These are phyloP conservation scores for Sphenopsis melanotis DNA, from an alignment of 2,797 vertebrate species.

Conservation along the genomic window DNA sequence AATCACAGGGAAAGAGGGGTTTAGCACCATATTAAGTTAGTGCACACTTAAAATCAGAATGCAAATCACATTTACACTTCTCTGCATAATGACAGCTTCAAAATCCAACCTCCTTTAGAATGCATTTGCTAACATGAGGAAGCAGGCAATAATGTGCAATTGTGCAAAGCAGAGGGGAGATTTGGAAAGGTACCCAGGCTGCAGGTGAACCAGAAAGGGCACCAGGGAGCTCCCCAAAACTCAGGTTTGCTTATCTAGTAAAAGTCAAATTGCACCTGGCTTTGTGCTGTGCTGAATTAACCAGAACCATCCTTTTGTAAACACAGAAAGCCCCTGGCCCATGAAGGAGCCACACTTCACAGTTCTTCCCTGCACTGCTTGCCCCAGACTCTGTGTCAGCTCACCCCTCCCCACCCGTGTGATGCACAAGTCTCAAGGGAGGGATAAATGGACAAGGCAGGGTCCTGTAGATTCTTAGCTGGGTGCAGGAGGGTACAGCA, in stretches of 20 bases:
- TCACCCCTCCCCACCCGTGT: not conserved
- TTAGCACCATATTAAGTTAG: not conserved
- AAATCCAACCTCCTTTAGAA: not conserved
- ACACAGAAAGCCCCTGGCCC: not conserved
- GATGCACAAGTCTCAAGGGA: not conserved
- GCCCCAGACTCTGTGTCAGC: not conserved
- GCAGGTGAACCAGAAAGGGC: not conserved
- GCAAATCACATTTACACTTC: not conserved
- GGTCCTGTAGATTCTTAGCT: not conserved
- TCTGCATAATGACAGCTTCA: not conserved
- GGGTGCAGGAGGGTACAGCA: not conserved
- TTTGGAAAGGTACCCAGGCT: not conserved
- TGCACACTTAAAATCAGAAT: not conserved
- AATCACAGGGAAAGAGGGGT: not conserved
- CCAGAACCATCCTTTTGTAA: not conserved
- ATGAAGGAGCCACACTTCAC: rapidly evolving
- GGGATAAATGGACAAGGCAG: not conserved
- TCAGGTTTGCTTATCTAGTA: not conserved
- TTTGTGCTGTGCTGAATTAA: not conserved
- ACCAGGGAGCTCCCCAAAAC: not conserved
- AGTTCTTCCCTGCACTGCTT: not conserved
- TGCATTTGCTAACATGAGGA: not conserved
- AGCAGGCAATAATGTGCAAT: not conserved
- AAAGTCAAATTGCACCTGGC: not conserved
- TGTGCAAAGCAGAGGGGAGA: not conserved